Evolutionary conservation across 2,797 vertebrate genomes (phyloP), one percentile per base, ranked within the genome.

Genomic region (Phylloscopus collybita): DNA sequence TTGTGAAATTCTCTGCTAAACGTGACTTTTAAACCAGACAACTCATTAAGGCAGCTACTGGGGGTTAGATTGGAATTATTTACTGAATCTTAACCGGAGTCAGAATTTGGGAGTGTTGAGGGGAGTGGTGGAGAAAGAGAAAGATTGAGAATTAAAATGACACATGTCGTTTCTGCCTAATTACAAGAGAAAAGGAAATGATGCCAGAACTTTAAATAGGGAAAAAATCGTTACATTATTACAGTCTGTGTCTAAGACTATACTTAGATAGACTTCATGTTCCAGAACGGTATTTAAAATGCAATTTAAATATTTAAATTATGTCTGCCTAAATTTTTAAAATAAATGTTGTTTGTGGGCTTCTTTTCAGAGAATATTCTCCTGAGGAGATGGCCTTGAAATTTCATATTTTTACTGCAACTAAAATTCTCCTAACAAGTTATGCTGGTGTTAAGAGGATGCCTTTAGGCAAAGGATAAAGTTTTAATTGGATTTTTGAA

Each of bases 401-500:
- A 86, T 66, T 90, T 88, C 47, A 5, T 78, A 47, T 44, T 49
- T 74, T 91, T 57, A 9, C 54, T 86, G 59, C 64, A 59, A 56
- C 59, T 56, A 12, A 75, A 79, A 30, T 60, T 94, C 56, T 90
- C 42, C 1, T 66, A 69, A 61, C 0, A 2, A 79, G 60, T 64
- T 80, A 9, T 30, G 27, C 45, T 88, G 19, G 60, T 80, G 40
- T 49, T 45, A 85, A 59, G 79, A 75, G 47, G n/a, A 47, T 83
- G 59, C 38, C 66, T 72, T 76, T 56, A 80, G 93, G 86, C 65
- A 42, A 70, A 79, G 60, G 36, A 85, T 80, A 79, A 92, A 82
- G 78, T 90, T 92, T 93, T 92, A 95, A 92, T 76, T 93, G 82
- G 49, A 65, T 89, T 93, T 92, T 82, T 73, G 71, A 90, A 64